Conservation (phyloP, 1,140 invertebrate species). For the Drosophila baimaii region DNA sequence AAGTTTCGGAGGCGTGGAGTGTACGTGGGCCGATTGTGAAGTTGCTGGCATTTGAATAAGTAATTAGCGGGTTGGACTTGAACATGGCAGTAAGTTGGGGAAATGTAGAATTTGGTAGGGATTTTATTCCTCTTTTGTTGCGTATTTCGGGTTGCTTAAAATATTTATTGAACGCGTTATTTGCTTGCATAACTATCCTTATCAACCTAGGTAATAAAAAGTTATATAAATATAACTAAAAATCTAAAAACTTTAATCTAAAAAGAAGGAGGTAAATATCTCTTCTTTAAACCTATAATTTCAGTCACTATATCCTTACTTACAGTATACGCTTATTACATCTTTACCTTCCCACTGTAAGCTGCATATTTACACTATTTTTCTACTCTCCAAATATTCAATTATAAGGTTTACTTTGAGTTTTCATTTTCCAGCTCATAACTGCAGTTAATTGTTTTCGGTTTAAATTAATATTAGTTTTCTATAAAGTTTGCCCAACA, state of each 20-base stretch:
- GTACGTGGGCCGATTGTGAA: slow-evolving; percentile 27
- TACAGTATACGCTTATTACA: not conserved
- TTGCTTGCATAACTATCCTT: not conserved
- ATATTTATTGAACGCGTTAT: not conserved
- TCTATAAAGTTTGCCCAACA: slow-evolving; percentile 50
- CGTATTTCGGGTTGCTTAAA: no score
- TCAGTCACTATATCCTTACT: no score
- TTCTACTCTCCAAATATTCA: not conserved
- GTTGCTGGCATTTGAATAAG: slow-evolving; percentile 19
- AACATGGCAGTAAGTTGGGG: not conserved
- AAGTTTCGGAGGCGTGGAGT: slow-evolving; percentile 40
- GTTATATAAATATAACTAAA: no score
- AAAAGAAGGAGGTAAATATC: no score
- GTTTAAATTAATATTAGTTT: slow-evolving; percentile 57
- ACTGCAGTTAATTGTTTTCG: slow-evolving; percentile 56
- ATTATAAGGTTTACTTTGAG: not conserved
- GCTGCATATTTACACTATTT: not conserved
- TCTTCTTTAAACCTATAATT: not conserved
- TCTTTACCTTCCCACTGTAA: not conserved
- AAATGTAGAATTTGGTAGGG: not conserved
- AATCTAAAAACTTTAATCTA: no score
- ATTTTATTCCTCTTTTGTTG: not conserved
- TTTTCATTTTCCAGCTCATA: slow-evolving; percentile 1
- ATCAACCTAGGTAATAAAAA: no score
- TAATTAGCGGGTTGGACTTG: not conserved